Conservation (phyloP, 2,797 vertebrate genomes). For the Alectoris magna region DNA sequence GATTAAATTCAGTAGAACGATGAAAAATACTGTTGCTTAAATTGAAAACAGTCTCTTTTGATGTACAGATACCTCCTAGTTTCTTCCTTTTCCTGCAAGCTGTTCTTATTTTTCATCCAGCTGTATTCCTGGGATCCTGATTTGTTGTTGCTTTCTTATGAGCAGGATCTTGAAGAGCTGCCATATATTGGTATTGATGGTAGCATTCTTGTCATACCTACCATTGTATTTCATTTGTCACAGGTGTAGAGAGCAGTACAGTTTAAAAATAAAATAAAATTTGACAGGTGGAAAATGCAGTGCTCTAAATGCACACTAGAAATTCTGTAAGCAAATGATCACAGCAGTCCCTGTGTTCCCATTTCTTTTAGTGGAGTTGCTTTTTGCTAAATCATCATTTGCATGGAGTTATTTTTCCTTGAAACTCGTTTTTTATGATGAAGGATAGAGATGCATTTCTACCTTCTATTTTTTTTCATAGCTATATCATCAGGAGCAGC, state of each 20-base stretch:
- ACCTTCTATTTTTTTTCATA: background rate
- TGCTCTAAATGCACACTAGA: background rate
- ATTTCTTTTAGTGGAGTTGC: background rate
- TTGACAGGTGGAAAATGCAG: fast-evolving
- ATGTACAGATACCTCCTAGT: background rate
- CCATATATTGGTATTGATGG: background rate
- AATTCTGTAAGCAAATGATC: background rate
- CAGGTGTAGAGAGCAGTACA: background rate
- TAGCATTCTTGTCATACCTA: background rate
- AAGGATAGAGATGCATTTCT: background rate
- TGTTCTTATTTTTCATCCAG: background rate
- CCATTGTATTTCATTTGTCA: background rate
- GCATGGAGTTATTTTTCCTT: background rate
- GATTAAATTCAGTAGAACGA: background rate
- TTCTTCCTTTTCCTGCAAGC: background rate
- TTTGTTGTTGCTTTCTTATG: background rate
- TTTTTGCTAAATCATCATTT: background rate
- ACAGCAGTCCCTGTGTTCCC: background rate
- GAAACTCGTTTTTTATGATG: background rate
- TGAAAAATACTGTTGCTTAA: background rate
- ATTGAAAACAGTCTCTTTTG: background rate
- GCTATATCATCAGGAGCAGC: background rate
- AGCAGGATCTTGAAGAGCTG: background rate
- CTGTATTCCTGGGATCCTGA: background rate
- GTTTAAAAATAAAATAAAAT: background rate